These are phyloP conservation scores for Bedellia somnulentella DNA, from an alignment of 2,888 invertebrate species.

Conservation along the genomic window DNA sequence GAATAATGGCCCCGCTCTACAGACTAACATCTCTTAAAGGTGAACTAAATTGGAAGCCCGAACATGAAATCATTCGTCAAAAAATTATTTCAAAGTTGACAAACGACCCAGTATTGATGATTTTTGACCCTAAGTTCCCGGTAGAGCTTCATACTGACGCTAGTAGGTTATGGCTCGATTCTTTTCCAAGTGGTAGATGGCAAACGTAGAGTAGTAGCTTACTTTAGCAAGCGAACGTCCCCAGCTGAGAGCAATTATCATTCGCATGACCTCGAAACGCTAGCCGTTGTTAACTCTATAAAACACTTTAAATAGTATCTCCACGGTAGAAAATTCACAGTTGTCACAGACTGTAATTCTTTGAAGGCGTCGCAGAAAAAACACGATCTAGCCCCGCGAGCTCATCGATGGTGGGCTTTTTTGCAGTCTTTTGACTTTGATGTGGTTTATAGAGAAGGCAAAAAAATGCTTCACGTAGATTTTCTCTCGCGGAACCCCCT, in stretches of 20 bases:
- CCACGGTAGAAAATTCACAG: slow-evolving; percentile 6
- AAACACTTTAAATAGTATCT: slow-evolving; percentile 8
- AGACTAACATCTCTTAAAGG: neutral
- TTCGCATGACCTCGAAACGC: slow-evolving; percentile 10
- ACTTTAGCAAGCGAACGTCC: neutral
- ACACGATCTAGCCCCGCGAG: slow-evolving; percentile 10
- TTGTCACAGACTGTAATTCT: slow-evolving; percentile 8
- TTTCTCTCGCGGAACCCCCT: neutral
- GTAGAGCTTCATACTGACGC: neutral
- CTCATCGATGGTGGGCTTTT: slow-evolving; percentile 13
- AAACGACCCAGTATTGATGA: neutral
- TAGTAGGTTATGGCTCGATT: neutral
- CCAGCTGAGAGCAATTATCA: neutral
- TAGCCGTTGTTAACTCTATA: slow-evolving; percentile 11
- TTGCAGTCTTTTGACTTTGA: slow-evolving; percentile 11
- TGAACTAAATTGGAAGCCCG: neutral
- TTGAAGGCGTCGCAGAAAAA: slow-evolving; percentile 11
- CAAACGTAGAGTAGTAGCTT: neutral
- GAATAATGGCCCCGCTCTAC: neutral
- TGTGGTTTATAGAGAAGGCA: slow-evolving; percentile 4
- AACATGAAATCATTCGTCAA: neutral
- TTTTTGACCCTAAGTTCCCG: neutral
- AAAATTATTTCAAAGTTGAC: neutral
- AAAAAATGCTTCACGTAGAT: slow-evolving; percentile 4
- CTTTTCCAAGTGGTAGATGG: neutral